These are phyloP conservation scores for Heliconius congener DNA, from an alignment of 1,140 invertebrate genomes.

Conservation along the genomic window DNA sequence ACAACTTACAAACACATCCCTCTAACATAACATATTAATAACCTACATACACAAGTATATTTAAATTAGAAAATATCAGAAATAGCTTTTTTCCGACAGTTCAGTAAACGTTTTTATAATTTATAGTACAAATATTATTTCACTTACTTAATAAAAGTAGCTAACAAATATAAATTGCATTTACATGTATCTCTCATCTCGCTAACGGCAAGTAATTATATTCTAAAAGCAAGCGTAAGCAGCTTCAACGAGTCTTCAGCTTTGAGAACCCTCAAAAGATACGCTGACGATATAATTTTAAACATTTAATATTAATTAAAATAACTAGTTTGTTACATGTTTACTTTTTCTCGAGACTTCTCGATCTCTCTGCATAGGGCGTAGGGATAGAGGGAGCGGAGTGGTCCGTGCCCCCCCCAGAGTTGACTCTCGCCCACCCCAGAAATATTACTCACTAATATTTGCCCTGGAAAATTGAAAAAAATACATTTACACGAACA, in stretches of 20 bases:
- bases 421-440: no score
- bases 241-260: constrained; percentile 11
- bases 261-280: constrained; percentile 10
- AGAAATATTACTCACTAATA: not conserved
- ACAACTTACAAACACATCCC: not conserved
- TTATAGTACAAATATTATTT: not conserved
- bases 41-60: not conserved
- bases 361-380: not conserved
- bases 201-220: constrained; percentile 6
- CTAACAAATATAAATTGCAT: constrained; percentile 13
- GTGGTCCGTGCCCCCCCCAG: no score
- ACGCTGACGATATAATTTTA: constrained; percentile 1
- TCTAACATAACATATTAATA: not conserved
- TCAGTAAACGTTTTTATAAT: not conserved
- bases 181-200: constrained; percentile 5
- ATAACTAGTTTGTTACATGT: not conserved
- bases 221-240: constrained; percentile 7
- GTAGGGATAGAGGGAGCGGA: no score
- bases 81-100: not conserved
- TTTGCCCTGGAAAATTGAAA: not conserved
- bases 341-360: not conserved
- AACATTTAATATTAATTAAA: constrained; percentile 8
- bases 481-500: no score
- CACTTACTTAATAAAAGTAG: not conserved
- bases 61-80: not conserved